Evolutionary conservation across 2,888 invertebrate genomes (phyloP), one percentile per base, ranked within the genome.

Genomic region (Phyllotreta striolata): DNA sequence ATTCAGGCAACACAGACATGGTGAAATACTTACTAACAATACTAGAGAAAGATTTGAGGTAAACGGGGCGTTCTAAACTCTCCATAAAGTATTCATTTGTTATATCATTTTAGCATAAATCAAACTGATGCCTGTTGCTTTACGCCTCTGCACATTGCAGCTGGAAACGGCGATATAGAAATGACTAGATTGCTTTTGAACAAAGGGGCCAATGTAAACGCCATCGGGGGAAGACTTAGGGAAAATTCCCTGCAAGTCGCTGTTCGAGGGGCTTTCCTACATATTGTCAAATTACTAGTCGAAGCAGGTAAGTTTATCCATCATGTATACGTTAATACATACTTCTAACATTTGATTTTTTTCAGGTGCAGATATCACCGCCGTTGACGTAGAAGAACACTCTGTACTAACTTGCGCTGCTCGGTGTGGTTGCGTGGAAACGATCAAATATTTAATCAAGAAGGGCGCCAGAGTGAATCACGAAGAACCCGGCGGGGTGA

Each of bases 401-500:
- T 84, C 84, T 6, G 82, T 85, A 0, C 74, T 85, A 55, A 80
- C 82, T 51, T 73, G 82, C 54, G 84, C 85, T 7, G 82, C 83
- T 12, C 75, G 77, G 6, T 75, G 81, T 60, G 77, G 79, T 1
- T 79, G 81, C 64, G 79, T 79, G 64, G 79, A 81, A 61, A 80
- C 82, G 34, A 84, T 83, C 6, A 76, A 78, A 66, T 70, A 82
- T 34, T 80, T 90, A 24, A 83, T 89, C 52, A 77, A 83, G 43
- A 82, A 83, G 55, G 88, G 88, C 7, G 88, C 88, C 6, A 85
- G 87, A 76, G 83, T 89, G 2, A 89, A 90, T 76, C 83, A 87
- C 47, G 91, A 91, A 80, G 89, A 91, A 77, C 86, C 87, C 66
- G 85, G 88, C 73, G 88, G 90, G 1, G 87, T 87, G 66, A 90